Evolutionary conservation across 1,140 invertebrate species (phyloP), one percentile per base, ranked within the genome.

Genomic region (Papilio polyxenes): DNA sequence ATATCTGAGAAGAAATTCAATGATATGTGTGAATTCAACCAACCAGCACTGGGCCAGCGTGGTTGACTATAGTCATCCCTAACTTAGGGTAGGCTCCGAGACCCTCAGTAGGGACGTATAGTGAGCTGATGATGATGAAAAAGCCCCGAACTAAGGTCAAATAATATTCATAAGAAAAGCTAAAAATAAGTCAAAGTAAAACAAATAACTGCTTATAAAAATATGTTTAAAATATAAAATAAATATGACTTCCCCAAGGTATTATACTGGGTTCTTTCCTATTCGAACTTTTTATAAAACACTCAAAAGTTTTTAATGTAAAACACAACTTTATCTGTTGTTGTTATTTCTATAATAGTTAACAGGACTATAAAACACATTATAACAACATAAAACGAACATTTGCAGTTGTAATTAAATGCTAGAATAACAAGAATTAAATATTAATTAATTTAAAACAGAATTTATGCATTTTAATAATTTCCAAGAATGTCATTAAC

Each of bases 361-460:
- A 72, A 72, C 65, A 37, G 11, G 31, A 40, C 4, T 72, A 72
- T 72, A 72, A 72, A 72, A 72, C 65, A 69, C 65, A 72, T 72
- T 72, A 72, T 72, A 40, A 72, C 62, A 69, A 69, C 65, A 72
- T 72, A 37, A 72, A 37, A 72, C 31, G 65, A 72, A 72, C 65
- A 72, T 72, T 72, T 31, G 13, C 65, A 37, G 10, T 37, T 17
- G 65, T 72, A 37, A 72, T 72, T 72, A 72, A 72, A 72, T 37
- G 13, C 6, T 72, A 15, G 31, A 40, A 37, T 72, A 72, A 72
- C 65, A 72, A 72, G 65, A 72, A 72, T 15, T 17, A 72, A 11
- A 17, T 31, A 37, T 72, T 72, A 72, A 72, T 37, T 72, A 37
- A 15, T 31, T 31, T 72, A 37, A 65, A 65, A 65, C 3, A 65